These are phyloP conservation scores for Piliocolobus tephrosceles DNA, from an alignment of 2,113 vertebrate species.

Conservation along the genomic window DNA sequence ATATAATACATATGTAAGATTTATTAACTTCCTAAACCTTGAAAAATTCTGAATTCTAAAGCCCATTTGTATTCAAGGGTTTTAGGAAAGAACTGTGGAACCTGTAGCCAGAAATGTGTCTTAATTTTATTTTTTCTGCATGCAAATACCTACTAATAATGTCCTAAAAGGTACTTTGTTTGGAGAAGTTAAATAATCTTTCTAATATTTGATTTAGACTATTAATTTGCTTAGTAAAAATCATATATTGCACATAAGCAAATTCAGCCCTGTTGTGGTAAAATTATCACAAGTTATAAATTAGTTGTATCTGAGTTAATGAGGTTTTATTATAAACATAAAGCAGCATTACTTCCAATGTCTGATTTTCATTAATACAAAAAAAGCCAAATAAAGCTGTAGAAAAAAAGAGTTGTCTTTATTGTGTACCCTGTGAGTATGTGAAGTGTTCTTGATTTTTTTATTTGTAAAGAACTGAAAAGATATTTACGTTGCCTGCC, in stretches of 20 bases:
- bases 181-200: conserved; percentile 60
- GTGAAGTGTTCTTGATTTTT: neutral
- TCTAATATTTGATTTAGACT: conserved; percentile 74
- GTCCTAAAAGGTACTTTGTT: conserved; percentile 70
- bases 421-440: neutral
- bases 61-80: neutral
- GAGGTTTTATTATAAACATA: conserved; percentile 72
- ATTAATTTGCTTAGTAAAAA: conserved; percentile 77
- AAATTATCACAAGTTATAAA: conserved; percentile 74
- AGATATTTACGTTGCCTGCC: neutral
- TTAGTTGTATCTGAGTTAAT: conserved; percentile 74
- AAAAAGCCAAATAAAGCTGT: conserved; percentile 55
- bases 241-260: conserved; percentile 54
- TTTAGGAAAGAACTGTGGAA: conserved; percentile 14
- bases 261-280: conserved; percentile 65
- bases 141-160: conserved; percentile 59
- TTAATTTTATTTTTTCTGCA: conserved; percentile 58
- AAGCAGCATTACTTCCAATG: conserved; percentile 66
- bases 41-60: conserved; percentile 10
- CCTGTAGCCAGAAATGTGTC: conserved; percentile 28
- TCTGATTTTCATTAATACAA: conserved; percentile 71
- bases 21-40: neutral
- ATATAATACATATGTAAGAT: neutral
- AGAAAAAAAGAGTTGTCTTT: neutral
- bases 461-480: neutral